phyloP scores from a whole-genome alignment of 2,113 vertebrate genomes.

The Alectura lathami region DNA sequence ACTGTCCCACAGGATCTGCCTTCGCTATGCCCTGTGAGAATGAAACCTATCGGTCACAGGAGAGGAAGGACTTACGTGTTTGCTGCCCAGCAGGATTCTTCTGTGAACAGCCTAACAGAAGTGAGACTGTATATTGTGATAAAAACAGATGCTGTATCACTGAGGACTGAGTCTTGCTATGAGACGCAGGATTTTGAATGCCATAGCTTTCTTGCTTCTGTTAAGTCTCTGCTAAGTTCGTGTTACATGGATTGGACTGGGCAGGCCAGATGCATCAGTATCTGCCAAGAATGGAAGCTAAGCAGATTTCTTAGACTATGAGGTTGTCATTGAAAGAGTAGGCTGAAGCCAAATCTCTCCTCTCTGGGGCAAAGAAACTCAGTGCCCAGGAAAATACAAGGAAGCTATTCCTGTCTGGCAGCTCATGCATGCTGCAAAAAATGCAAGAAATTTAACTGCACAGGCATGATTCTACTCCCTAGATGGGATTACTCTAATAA shows the following conservation, averaged over 20 bases:
- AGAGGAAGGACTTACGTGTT: conserved; percentile 37
- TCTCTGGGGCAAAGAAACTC: not conserved
- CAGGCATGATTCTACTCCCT: not conserved
- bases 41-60: conserved; percentile 74
- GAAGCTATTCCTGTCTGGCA: not conserved
- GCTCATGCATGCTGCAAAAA: not conserved
- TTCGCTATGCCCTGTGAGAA: conserved; percentile 75
- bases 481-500: not conserved
- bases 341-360: not conserved
- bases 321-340: not conserved
- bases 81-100: conserved; percentile 67
- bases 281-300: not conserved
- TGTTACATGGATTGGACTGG: not conserved
- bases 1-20: conserved; percentile 59
- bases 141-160: not conserved
- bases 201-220: not conserved
- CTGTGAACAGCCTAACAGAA: conserved; percentile 32
- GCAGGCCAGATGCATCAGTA: not conserved
- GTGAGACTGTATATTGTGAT: not conserved
- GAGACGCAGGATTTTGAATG: not conserved
- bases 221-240: not conserved
- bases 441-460: not conserved
- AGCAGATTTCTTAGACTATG: not conserved
- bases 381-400: not conserved
- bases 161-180: not conserved